Evolutionary conservation across 2,888 invertebrate species (phyloP), one percentile per base, ranked within the genome.

Genomic region (Oscheius sp.): DNA sequence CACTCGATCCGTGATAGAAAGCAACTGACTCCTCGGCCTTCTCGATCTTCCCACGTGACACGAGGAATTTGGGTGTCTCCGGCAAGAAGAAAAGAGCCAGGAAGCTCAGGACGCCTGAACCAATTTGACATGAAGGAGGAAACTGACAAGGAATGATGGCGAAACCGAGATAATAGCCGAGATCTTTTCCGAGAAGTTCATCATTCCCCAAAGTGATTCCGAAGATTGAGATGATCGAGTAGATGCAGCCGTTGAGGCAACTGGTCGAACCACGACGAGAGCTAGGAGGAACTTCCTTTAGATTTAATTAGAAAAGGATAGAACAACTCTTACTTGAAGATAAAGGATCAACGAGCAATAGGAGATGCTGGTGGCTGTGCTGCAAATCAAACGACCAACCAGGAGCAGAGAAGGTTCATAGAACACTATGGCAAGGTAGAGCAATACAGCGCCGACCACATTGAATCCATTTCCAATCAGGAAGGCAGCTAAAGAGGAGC

Each of bases 201-300:
- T 66, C 66, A 31, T 66, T 66, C n/a, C 66, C 66, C 12, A 66
- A 33, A 17, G 66, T 66, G 23, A 66, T 66, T 2, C 66, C 66
- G n/a, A 66, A 37, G 31, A 66, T 66, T n/a, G 66, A 53, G 20
- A 66, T 66, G 46, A 66, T 37, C 3, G 66, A 66, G 20, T 66
- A 66, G 42, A 66, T 66, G 33, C 57, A 55, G 2, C 66, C 66
- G 17, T 66, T 66, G n/a, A 66, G 57, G 45, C 66, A 66, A 23
- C 66, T 66, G 53, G 66, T 46, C 17, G 66, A 39, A 4, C 66
- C 66, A 5, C 46, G 31, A 3, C 45, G 27, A n/a, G n/a, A 12
- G 23, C 55, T 66, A 5, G 66, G 66, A 34, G 66, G 45, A 27
- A 66, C 57, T 66, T 66, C 66, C 66, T 66, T 39, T 10, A 66